A percentile compares a stretch with the other conserved stretches of the same genome.
Evolutionary conservation across 2,888 invertebrate genomes (phyloP).

Genomic region (Tyria jacobaeae): DNA sequence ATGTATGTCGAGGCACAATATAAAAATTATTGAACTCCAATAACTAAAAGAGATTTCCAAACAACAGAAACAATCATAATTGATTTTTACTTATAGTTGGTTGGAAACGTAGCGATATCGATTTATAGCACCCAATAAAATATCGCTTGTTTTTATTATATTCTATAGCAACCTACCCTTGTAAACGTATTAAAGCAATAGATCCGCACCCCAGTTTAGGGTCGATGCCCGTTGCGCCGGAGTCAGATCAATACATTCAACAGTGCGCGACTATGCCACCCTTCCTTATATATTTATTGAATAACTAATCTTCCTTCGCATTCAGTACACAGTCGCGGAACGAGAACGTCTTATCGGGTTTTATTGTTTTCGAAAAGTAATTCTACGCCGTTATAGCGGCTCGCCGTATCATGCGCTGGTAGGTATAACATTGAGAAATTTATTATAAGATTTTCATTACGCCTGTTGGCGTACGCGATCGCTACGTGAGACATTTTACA

Average conservation of each 20-base stretch:
- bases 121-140: constrained; percentile 56
- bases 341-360: constrained; percentile 76
- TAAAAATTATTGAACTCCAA: not conserved
- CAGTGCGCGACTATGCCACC: constrained; percentile 58
- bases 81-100: constrained; percentile 38
- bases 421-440: constrained; percentile 68
- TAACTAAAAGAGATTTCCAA: constrained; percentile 7
- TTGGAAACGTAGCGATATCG: constrained; percentile 59
- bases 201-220: constrained; percentile 61
- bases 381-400: constrained; percentile 72
- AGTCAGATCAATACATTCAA: constrained; percentile 77
- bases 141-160: constrained; percentile 51
- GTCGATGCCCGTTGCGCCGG: constrained; percentile 75
- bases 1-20: too few relatives aligned
- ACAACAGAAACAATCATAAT: not conserved
- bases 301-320: constrained; percentile 36
- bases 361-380: constrained; percentile 83
- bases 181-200: constrained; percentile 49
- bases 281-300: constrained; percentile 50
- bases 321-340: constrained; percentile 60
- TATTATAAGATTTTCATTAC: constrained; percentile 69
- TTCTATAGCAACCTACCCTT: constrained; percentile 50
- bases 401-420: constrained; percentile 80
- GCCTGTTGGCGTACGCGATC: constrained; percentile 61
- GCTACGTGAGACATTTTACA: constrained; percentile 39